Evolutionary conservation across 2,797 vertebrate species (phyloP).

Genomic region (Pempheris klunzingeri): DNA sequence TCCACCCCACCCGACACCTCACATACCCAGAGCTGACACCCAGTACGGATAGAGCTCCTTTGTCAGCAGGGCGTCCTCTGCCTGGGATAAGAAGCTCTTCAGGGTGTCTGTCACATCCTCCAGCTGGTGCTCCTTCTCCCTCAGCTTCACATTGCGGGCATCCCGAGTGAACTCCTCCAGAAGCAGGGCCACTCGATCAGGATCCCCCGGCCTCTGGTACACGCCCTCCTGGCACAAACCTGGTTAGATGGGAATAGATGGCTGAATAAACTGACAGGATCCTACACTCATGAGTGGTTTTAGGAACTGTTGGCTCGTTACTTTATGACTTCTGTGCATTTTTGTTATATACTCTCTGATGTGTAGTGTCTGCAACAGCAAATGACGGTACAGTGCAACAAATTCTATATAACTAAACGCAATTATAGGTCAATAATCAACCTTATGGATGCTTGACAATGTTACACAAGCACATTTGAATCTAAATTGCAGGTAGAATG

Average conservation of each 20-base stretch:
- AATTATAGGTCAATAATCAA: constrained; percentile 24
- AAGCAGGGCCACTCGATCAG: constrained; percentile 84
- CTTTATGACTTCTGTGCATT: background rate
- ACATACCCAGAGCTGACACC: constrained; percentile 92
- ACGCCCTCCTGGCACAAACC: constrained; percentile 93
- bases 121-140: constrained; percentile 90
- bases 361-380: background rate
- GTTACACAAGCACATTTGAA: constrained; percentile 58
- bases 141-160: constrained; percentile 93
- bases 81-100: constrained; percentile 91
- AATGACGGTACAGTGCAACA: background rate
- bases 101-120: constrained; percentile 93
- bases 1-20: background rate
- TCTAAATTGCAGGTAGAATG: constrained; percentile 56
- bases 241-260: constrained; percentile 56
- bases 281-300: background rate
- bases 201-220: constrained; percentile 90
- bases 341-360: background rate
- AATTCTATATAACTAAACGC: constrained; percentile 12
- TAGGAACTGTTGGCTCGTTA: background rate
- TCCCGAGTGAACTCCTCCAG: constrained; percentile 91
- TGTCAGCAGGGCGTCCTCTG: constrained; percentile 93
- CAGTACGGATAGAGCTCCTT: constrained; percentile 98
- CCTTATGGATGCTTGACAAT: constrained; percentile 1
- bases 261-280: background rate